These are phyloP conservation scores for Eretmochelys imbricata DNA, from an alignment of 2,113 vertebrate genomes.

Conservation along the genomic window DNA sequence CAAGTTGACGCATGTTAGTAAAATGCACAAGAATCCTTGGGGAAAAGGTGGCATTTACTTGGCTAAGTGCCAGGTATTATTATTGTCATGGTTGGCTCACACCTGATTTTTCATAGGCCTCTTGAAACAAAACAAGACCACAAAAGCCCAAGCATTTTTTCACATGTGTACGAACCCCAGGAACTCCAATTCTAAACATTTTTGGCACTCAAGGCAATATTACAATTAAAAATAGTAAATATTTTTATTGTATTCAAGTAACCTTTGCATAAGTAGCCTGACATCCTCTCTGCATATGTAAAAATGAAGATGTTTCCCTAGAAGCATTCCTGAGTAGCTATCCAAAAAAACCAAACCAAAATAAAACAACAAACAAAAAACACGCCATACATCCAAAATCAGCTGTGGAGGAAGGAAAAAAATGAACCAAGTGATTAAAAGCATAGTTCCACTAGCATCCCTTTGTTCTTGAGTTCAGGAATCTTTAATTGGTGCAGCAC, in stretches of 20 bases:
- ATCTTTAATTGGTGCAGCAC: conserved; percentile 53
- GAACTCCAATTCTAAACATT: neutral
- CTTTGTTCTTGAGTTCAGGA: conserved; percentile 68
- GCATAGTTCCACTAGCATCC: conserved; percentile 51
- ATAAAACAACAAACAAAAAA: neutral
- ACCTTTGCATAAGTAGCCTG: neutral
- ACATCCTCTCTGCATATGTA: neutral
- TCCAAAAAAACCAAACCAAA: conserved; percentile 25
- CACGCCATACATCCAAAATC: conserved; percentile 50
- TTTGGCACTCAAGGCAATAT: neutral
- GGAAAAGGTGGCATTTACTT: neutral
- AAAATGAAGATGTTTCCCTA: neutral
- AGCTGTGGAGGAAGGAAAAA: conserved; percentile 61
- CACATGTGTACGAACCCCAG: neutral
- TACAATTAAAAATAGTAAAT: neutral
- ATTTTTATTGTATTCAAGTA: neutral
- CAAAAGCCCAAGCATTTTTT: neutral
- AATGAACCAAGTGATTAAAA: conserved; percentile 56
- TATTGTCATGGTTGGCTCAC: neutral
- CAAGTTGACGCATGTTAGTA: neutral
- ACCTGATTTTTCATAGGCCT: conserved; percentile 1
- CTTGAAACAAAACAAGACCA: neutral
- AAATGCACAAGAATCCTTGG: neutral
- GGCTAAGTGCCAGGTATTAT: neutral
- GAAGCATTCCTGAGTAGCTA: neutral